These are phyloP conservation scores for Synergus laeviventris DNA, from an alignment of 2,888 invertebrate species.

Conservation along the genomic window DNA sequence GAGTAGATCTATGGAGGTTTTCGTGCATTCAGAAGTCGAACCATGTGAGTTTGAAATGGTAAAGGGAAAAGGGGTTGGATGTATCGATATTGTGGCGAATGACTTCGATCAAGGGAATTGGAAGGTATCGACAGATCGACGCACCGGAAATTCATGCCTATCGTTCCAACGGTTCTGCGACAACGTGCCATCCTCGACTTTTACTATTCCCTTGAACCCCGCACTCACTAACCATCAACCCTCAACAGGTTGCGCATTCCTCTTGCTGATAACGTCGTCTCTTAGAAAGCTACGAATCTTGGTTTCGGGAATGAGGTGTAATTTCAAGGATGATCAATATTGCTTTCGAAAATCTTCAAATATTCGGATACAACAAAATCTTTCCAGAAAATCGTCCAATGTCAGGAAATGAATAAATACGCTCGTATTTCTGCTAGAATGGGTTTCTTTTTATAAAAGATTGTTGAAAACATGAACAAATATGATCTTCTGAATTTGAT, in stretches of 20 bases:
- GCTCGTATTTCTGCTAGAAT: too few relatives aligned
- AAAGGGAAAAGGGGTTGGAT: conserved; percentile 49
- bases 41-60: conserved; percentile 9
- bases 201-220: conserved; percentile 21
- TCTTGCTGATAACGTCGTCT: conserved; percentile 62
- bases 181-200: conserved; percentile 32
- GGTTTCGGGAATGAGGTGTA: background rate
- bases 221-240: conserved; percentile 50
- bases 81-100: conserved; percentile 27
- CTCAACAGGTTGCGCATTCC: conserved; percentile 73
- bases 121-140: conserved; percentile 67
- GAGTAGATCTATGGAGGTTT: conserved; percentile 10
- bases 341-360: background rate
- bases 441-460: too few relatives aligned
- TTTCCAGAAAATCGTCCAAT: too few relatives aligned
- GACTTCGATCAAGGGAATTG: conserved; percentile 42
- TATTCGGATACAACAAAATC: too few relatives aligned
- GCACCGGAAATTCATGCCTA: conserved; percentile 63
- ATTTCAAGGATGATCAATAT: conserved; percentile 11
- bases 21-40: conserved; percentile 10
- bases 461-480: too few relatives aligned
- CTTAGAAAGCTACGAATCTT: conserved; percentile 14
- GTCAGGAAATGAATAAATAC: too few relatives aligned
- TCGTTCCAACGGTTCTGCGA: conserved; percentile 50
- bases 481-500: too few relatives aligned